Conservation (phyloP, 2,113 vertebrate species). For the Passer domesticus region DNA sequence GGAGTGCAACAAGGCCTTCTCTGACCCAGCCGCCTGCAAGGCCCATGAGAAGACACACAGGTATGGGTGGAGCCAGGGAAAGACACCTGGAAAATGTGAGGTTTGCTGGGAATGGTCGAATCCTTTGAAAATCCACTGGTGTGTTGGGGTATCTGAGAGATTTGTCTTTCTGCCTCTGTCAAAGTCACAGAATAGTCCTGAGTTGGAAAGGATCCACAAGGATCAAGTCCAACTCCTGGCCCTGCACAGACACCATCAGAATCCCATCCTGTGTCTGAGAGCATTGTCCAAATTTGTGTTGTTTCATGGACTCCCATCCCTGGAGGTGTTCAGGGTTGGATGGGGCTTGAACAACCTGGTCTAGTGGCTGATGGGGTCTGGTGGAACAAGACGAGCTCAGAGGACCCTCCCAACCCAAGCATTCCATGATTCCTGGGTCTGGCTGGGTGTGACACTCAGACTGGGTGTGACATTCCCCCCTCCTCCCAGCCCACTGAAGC, state of each 20-base stretch:
- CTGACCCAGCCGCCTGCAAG: conserved; percentile 93
- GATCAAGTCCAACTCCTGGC: rapidly evolving
- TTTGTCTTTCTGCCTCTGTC: neutral
- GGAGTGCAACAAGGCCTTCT: conserved; percentile 95
- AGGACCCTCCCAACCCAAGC: neutral
- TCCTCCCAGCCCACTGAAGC: conserved; percentile 85
- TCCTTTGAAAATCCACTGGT: rapidly evolving
- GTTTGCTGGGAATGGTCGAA: neutral
- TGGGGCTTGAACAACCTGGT: neutral
- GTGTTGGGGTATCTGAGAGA: rapidly evolving
- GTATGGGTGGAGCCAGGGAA: conserved; percentile 15
- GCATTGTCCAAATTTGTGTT: neutral
- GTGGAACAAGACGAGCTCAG: neutral
- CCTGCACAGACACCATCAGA: neutral
- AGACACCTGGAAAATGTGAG: rapidly evolving
- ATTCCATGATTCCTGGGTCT: rapidly evolving
- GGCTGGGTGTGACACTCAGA: neutral
- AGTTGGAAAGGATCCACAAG: neutral
- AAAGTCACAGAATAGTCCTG: neutral
- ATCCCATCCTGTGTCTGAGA: neutral
- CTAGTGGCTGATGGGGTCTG: too few species aligned
- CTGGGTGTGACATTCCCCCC: neutral
- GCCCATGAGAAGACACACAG: conserved; percentile 98
- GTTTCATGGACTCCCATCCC: neutral
- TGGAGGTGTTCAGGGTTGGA: neutral